Evolutionary conservation across 2,797 vertebrate genomes (phyloP).

Genomic region (Syngnathus acus): DNA sequence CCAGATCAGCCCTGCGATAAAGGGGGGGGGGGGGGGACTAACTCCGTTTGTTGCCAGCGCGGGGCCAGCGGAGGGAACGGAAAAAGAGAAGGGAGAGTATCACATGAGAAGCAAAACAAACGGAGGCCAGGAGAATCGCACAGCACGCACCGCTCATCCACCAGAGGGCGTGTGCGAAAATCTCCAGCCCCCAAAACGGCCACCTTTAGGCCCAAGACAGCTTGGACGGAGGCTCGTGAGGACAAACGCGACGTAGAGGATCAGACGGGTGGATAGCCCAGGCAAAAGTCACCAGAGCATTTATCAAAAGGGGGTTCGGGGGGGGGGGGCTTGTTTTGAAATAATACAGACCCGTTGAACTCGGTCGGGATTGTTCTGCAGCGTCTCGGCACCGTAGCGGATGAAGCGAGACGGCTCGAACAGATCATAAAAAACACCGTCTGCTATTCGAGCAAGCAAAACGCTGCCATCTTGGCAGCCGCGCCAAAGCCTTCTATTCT

Average conservation of each 20-base stretch:
- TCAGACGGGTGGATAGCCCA: background rate
- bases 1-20: slow-evolving; percentile 55
- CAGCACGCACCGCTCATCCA: slow-evolving; percentile 8
- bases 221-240: background rate
- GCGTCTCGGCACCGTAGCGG: slow-evolving; percentile 4
- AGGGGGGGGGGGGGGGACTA: slow-evolving; percentile 22
- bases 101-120: slow-evolving; percentile 46
- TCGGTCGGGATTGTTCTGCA: background rate
- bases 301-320: background rate
- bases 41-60: slow-evolving; percentile 54
- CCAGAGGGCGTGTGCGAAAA: slow-evolving; percentile 6
- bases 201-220: background rate
- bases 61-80: slow-evolving; percentile 50
- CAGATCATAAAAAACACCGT: background rate
- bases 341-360: background rate
- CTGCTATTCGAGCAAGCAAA: slow-evolving; percentile 32
- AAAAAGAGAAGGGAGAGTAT: slow-evolving; percentile 20
- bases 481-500: slow-evolving; percentile 34
- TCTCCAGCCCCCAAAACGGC: background rate
- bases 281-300: background rate
- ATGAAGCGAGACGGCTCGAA: slow-evolving; percentile 20
- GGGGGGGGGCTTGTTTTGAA: too few species aligned
- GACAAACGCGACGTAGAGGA: background rate
- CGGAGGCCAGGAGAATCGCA: slow-evolving; percentile 40
- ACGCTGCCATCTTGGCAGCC: slow-evolving; percentile 51